These are phyloP conservation scores for Hydrotaea diabolus DNA, from an alignment of 2,888 invertebrate genomes.

Conservation along the genomic window DNA sequence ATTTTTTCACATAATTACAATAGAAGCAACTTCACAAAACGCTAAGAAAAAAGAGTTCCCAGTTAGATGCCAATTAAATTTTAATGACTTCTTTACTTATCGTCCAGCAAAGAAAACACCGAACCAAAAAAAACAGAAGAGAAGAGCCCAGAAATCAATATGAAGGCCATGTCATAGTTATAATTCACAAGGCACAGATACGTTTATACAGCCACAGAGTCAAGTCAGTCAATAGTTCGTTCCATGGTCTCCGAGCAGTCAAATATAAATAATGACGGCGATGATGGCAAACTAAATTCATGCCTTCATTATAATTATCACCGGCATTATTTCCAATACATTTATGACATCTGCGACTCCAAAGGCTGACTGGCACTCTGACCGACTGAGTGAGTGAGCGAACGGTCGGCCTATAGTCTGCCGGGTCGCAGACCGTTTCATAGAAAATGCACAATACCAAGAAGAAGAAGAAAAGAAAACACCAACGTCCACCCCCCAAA, in stretches of 20 bases:
- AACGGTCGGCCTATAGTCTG: constrained; percentile 5
- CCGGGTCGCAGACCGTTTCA: background rate
- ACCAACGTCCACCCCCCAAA: constrained; percentile 56
- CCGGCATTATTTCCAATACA: constrained; percentile 34
- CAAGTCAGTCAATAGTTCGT: background rate
- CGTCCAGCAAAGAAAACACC: background rate
- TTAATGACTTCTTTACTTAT: constrained; percentile 61
- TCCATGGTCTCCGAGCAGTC: background rate
- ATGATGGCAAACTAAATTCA: constrained; percentile 39
- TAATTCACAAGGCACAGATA: constrained; percentile 12
- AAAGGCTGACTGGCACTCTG: constrained; percentile 28
- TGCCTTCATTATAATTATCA: constrained; percentile 49
- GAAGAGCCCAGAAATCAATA: constrained; percentile 8
- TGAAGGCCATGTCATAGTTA: constrained; percentile 54
- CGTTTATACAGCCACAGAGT: background rate
- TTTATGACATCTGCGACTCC: constrained; percentile 20
- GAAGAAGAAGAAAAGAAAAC: constrained; percentile 14
- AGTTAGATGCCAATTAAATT: constrained; percentile 41
- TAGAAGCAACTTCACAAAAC: background rate
- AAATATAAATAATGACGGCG: constrained; percentile 43
- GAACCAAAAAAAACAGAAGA: background rate
- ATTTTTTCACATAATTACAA: constrained; percentile 17
- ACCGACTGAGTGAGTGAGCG: background rate
- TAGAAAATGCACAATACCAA: background rate
- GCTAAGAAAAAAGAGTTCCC: background rate